Base-by-base conservation (phyloP, 2,113 vertebrate species). In the Synchiropus splendidus region DNA sequence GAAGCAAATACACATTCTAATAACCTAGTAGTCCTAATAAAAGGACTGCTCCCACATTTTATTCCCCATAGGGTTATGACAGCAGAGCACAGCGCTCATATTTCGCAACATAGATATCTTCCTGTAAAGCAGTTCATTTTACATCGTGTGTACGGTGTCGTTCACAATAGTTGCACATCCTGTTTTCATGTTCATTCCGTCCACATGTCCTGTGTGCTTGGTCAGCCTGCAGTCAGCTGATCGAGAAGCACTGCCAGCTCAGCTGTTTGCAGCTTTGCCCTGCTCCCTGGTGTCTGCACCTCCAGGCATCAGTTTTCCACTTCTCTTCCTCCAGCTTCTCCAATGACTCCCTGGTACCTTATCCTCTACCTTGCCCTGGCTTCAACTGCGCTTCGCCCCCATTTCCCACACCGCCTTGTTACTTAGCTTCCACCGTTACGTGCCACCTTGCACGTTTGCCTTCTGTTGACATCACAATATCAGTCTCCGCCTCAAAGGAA, bases 181-280 rank as follows among this genome's bases (percentile, higher is more conserved):
- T 57, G 49, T 54, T 49, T 48, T 21, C 39, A 31, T 48, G 31
- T 39, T 18, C 14, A 9, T 49, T 42, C 42, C 45, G 41, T 43
- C 54, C 44, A 13, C 30, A 16, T 44, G 50, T 49, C 48, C 56
- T 63, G 55, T 51, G 44, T 72, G 58, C 56, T 58, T 55, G 58
- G 74, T 67, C 74, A 72, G 64, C 59, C 69, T 70, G 60, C 57
- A 69, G 67, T 75, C 78, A 78, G 68, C 80, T 81, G 81, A 78
- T 72, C 57, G 57, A 72, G 56, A 70, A 18, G 44, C 56, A 51
- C 39, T 41, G 59, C 70, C 64, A 68, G 62, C 69, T 82, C 77
- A 79, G 79, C 70, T 71, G 69, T 72, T 77, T 68, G 44, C 32
- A 33, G 32, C 13, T n/a, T 51, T 27, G 41, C 49, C 47, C 37